These are phyloP conservation scores for Poeciliopsis paucimaculata DNA, from an alignment of 2,797 vertebrate genomes.

Conservation along the genomic window DNA sequence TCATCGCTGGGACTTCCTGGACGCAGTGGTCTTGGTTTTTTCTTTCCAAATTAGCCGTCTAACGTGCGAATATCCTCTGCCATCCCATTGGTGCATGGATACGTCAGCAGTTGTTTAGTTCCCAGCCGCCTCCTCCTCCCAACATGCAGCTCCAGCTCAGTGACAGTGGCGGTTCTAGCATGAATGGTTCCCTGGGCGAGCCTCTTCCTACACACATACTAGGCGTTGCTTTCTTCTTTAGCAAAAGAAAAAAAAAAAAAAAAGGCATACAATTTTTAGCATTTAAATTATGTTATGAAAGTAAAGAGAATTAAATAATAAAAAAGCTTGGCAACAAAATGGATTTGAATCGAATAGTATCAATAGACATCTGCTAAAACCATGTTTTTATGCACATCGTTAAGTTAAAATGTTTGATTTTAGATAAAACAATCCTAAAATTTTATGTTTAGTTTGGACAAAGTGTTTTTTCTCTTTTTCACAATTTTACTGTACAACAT, in stretches of 20 bases:
- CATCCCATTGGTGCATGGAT: constrained; percentile 63
- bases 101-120: constrained; percentile 43
- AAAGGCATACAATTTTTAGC: not conserved
- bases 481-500: not conserved
- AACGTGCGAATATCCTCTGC: constrained; percentile 39
- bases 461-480: not conserved
- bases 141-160: not conserved
- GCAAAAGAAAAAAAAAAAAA: too few species aligned
- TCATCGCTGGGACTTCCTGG: constrained; percentile 44
- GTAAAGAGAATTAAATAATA: not conserved
- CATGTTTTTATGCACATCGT: not conserved
- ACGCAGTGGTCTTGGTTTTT: constrained; percentile 28
- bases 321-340: not conserved
- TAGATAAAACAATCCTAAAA: not conserved
- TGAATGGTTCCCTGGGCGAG: not conserved
- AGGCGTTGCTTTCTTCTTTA: too few species aligned
- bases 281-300: not conserved
- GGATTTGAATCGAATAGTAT: not conserved
- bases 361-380: not conserved
- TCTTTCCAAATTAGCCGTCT: constrained; percentile 65
- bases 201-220: too few species aligned
- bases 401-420: too few species aligned
- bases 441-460: not conserved
- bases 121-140: constrained; percentile 19
- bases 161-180: not conserved